Evolutionary conservation across 2,113 vertebrate genomes (phyloP).

Genomic region (Castor canadensis): DNA sequence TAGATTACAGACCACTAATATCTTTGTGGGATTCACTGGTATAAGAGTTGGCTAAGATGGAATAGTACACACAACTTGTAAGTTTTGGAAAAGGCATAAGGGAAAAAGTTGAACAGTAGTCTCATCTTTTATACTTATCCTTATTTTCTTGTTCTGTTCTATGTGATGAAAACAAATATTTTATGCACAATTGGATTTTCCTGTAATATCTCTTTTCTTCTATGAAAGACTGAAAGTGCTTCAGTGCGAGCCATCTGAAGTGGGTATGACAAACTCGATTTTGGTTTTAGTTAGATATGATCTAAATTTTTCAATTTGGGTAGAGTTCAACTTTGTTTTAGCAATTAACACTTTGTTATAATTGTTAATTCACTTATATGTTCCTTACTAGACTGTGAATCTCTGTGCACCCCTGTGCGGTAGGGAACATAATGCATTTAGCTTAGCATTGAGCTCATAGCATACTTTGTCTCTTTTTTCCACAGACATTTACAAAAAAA

Average conservation of each 20-base stretch:
- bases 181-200: background rate
- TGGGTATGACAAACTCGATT: background rate
- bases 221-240: background rate
- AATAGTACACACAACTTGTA: background rate
- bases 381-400: background rate
- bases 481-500: background rate
- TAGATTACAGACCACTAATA: background rate
- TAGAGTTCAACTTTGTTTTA: background rate
- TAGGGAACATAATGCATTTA: background rate
- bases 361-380: background rate
- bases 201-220: background rate
- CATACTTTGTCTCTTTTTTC: background rate
- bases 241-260: background rate
- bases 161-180: background rate
- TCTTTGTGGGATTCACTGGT: background rate
- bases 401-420: background rate
- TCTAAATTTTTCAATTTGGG: background rate
- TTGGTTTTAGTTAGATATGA: background rate
- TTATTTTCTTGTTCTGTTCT: background rate
- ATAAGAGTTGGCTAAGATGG: background rate
- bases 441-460: background rate
- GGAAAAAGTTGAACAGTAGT: background rate
- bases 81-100: background rate
- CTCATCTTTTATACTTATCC: background rate
- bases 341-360: background rate